Evolutionary conservation across 2,797 vertebrate genomes (phyloP), one percentile per base, ranked within the genome.

Genomic region (Scomberomorus guttatus): DNA sequence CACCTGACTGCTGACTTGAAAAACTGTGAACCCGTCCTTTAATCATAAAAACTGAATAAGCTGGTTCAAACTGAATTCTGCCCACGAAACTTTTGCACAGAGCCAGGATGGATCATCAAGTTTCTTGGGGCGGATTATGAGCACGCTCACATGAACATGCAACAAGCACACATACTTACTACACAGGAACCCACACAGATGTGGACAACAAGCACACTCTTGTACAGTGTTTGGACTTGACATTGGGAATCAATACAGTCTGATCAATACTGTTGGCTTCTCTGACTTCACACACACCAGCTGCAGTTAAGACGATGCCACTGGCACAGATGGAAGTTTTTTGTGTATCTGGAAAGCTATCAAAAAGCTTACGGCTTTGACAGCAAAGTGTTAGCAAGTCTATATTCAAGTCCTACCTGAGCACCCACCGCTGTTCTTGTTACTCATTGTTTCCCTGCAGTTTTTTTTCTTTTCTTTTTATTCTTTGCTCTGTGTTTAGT

Each of bases 231-330:
- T 87, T 86, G 80, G 81, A 87, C 81, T 82, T 66, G 55, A 84
- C 84, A 83, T 82, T 70, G 84, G 80, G 55, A 88, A 90, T 93
- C 90, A 9, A 89, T 90, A 32, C 1, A 3, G 54, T 37, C 61
- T 64, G 68, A 87, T 93, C 90, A 22, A 90, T 91, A 51, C 37
- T 17, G 73, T 24, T 69, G 69, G 68, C 79, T 70, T 50, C 77
- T 87, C 69, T 65, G 73, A 82, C 82, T 85, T 80, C 83, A 87
- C 85, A 86, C 74, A 54, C 75, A 59, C 51, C 68, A n/a, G 84
- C 75, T 68, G 63, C 68, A 61, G 75, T 72, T 76, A 42, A 72
- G 77, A 73, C 32, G 75, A 78, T 58, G 83, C 81, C 86, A 51
- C 64, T 65, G 78, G 89, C 86, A 74, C 69, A 86, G 79, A 83